phyloP scores from a whole-genome alignment of 1,140 invertebrate genomes.

The Marisa cornuarietis region DNA sequence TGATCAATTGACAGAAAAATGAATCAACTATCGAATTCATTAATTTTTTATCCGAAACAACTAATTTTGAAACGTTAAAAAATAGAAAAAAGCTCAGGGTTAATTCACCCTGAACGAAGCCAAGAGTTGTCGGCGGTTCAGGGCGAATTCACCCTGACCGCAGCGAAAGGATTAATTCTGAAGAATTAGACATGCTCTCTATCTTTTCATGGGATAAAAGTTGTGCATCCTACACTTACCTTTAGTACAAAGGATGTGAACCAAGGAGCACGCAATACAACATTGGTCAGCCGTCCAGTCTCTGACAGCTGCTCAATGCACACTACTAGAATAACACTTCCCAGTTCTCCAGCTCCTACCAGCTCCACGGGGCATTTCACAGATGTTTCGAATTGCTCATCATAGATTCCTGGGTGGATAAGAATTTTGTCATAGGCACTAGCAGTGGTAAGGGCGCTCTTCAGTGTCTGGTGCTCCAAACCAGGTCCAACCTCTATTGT shows the following conservation, averaged over 20 bases:
- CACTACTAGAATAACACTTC: constrained; percentile 56
- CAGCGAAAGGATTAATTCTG: too few species aligned
- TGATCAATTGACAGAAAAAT: too few species aligned
- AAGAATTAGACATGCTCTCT: too few species aligned
- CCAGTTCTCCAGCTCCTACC: constrained; percentile 54
- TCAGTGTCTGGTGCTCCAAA: constrained; percentile 49
- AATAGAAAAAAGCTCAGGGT: too few species aligned
- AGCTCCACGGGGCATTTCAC: constrained; percentile 60
- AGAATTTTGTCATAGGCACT: constrained; percentile 56
- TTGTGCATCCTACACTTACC: constrained; percentile 33
- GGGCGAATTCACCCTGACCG: too few species aligned
- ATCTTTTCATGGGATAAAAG: too few species aligned
- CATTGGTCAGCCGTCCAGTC: constrained; percentile 53
- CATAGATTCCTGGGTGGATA: constrained; percentile 59
- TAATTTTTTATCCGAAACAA: too few species aligned
- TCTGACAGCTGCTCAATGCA: constrained; percentile 55
- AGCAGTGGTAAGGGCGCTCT: constrained; percentile 51
- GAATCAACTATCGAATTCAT: too few species aligned
- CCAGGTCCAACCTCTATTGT: constrained; percentile 51
- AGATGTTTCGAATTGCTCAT: constrained; percentile 60
- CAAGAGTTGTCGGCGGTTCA: too few species aligned
- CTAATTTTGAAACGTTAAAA: too few species aligned
- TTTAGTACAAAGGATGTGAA: constrained; percentile 59
- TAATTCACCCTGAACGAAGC: too few species aligned
- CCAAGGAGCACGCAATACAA: constrained; percentile 59